Percentiles rank a stretch among this genome's conserved stretches.
Evolutionary conservation across 2,113 vertebrate genomes (phyloP).

Genomic region (Campylorhamphus procurvoides): DNA sequence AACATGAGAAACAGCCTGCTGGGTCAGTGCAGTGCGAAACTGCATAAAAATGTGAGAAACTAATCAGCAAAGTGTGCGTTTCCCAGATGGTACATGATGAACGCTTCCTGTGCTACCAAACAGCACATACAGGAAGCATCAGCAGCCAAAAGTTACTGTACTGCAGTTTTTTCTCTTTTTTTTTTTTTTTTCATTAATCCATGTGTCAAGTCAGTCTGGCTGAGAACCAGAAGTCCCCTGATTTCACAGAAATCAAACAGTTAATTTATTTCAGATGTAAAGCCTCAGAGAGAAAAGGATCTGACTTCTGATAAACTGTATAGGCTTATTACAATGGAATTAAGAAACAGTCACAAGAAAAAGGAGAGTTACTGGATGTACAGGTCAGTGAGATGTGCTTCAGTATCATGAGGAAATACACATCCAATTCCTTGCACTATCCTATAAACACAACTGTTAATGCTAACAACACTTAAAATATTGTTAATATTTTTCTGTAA

Average conservation of each 20-base stretch:
- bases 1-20: background rate
- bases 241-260: constrained; percentile 69
- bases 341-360: background rate
- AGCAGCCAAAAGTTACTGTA: constrained; percentile 27
- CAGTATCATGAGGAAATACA: background rate
- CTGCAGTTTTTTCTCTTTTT: background rate
- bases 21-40: background rate
- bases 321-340: background rate
- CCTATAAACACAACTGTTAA: background rate
- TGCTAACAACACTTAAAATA: background rate
- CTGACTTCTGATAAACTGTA: constrained; percentile 31
- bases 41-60: background rate
- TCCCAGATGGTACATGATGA: constrained; percentile 41
- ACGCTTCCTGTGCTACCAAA: constrained; percentile 65
- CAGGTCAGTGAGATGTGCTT: background rate
- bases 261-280: constrained; percentile 44
- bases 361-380: background rate
- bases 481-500: background rate
- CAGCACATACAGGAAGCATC: constrained; percentile 72
- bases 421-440: background rate
- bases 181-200: background rate
- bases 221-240: constrained; percentile 56
- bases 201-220: constrained; percentile 10
- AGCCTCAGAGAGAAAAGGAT: constrained; percentile 14
- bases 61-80: background rate